Evolutionary conservation across 35 echinoderm and acorn worm species (phyloP), one percentile per base, ranked within the genome.

Genomic region (Lytechinus pictus): DNA sequence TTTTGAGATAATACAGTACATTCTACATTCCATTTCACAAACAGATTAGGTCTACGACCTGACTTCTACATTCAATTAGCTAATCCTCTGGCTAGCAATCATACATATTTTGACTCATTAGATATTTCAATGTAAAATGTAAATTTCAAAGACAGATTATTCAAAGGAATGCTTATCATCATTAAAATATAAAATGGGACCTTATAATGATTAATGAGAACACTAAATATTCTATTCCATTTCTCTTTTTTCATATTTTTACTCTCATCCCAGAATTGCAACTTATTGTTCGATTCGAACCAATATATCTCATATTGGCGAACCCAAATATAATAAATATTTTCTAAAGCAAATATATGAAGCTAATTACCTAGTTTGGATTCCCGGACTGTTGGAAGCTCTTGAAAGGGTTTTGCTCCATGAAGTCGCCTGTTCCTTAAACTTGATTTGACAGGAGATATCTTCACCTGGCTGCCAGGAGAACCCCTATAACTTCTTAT

Each of bases 361-460:
- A 57, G 92, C 9, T 93, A 5, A 24, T 57, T 57, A 93, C 92
- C 92, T 55, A 93, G 92, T 93, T 93, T 93, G 14, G 92, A 93
- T 54, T 93, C 92, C 54, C 53, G 55, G 52, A 93, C 92, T 55
- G 92, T 93, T 54, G 92, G 54, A 29, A 93, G 55, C 27, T 93
- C 92, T 57, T 54, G 54, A 44, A 93, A 93, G 29, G 92, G 52
- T 57, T 93, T 93, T 27, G 54, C 92, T 54, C 4, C 28, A 27
- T 93, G 92, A n/a, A 14, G 92, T 27, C 92, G 52, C 10, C 92
- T 54, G 27, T 57, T 33, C 53, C 92, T 57, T 9, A 57, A 11
- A 27, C 55, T 93, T 53, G 92, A 55, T 27, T 57, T 93, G 9
- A 27, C 53, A 14, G 88, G 88, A 90, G 88, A 90, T 54, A 93